A percentile compares a stretch with the other conserved stretches of the same genome.
Evolutionary conservation across 2,113 vertebrate genomes (phyloP).

Genomic region (Paramormyrops kingsleyae): DNA sequence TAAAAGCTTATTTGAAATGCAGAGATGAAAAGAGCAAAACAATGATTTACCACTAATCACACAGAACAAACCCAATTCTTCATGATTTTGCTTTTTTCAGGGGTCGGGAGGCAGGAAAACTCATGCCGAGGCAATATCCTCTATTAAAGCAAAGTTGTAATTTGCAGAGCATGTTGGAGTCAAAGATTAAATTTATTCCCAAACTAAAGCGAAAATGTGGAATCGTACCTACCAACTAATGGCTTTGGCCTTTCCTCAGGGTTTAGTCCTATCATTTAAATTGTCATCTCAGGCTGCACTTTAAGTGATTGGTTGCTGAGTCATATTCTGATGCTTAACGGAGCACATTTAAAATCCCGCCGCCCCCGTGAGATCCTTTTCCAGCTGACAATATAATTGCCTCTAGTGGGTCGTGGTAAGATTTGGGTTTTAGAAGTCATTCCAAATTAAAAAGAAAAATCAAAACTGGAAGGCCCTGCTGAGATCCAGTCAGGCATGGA

Average conservation of each 20-base stretch:
- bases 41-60: conserved; percentile 10
- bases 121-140: not conserved
- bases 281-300: conserved; percentile 1
- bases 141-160: not conserved
- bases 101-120: not conserved
- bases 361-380: not conserved
- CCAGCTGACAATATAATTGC: not conserved
- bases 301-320: conserved; percentile 8
- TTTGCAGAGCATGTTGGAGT: not conserved
- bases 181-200: conserved; percentile 6
- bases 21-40: not conserved
- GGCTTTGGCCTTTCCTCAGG: not conserved
- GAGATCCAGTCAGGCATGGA: not conserved
- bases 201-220: not conserved
- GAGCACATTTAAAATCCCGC: not conserved
- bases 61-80: not conserved
- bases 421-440: not conserved
- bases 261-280: conserved; percentile 1
- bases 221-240: not conserved
- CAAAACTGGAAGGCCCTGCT: no score
- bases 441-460: not conserved
- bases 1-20: not conserved
- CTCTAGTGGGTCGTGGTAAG: not conserved
- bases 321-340: not conserved
- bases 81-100: not conserved